Conservation (phyloP, 2,113 vertebrate species). For the Mesoclemmys tuberculata region DNA sequence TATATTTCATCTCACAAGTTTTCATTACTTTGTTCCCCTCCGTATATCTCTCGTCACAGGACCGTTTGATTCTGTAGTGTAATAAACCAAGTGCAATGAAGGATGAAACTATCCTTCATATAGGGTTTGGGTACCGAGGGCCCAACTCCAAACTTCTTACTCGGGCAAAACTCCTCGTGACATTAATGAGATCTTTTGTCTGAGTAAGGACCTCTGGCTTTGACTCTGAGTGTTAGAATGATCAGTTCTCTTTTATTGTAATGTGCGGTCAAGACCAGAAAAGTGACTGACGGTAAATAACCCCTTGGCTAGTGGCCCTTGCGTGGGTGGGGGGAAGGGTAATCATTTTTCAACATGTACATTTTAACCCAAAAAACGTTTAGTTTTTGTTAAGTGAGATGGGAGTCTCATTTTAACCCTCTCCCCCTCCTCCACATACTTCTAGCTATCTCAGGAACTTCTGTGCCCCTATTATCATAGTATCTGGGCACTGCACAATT, state of each 20-base stretch:
- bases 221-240: neutral
- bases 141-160: neutral
- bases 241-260: neutral
- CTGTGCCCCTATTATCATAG: neutral
- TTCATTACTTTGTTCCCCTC: neutral
- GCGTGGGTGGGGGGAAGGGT: neutral
- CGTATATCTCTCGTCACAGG: too few species aligned
- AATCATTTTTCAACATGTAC: neutral
- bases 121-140: neutral
- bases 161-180: neutral
- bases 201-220: neutral
- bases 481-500: neutral
- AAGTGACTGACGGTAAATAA: neutral
- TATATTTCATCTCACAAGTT: neutral
- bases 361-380: neutral
- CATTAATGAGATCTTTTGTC: neutral
- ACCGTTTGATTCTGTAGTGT: neutral
- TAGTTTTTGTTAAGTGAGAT: neutral
- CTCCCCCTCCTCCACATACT: neutral
- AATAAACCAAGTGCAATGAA: neutral
- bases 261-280: neutral
- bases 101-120: neutral
- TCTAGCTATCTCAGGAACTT: neutral
- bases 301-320: neutral
- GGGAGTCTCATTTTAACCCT: neutral